Conservation (phyloP, 37 sponge, comb jelly and placozoan genomes). For the Aplysina aerophoba region DNA sequence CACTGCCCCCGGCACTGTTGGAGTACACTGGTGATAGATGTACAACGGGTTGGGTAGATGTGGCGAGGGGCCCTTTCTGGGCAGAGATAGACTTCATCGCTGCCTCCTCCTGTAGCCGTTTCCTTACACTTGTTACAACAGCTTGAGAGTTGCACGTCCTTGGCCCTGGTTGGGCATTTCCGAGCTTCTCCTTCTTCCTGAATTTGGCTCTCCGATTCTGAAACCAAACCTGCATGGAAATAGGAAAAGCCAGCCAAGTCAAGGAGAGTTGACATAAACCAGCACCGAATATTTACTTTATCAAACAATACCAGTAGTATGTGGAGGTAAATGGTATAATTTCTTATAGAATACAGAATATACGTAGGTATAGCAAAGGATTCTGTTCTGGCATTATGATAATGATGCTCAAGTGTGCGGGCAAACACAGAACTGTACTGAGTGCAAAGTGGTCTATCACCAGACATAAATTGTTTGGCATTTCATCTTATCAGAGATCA, state of each 20-base stretch:
- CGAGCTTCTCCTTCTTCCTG: conserved; percentile 82
- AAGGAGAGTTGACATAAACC: background rate
- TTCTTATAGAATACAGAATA: too few relatives aligned
- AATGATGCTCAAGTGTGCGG: too few relatives aligned
- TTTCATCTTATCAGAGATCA: too few relatives aligned
- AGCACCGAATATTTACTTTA: too few relatives aligned
- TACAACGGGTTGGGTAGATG: background rate
- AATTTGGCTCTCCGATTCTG: conserved; percentile 91
- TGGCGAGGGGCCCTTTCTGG: background rate
- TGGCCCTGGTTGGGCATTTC: conserved; percentile 26
- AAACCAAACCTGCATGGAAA: conserved; percentile 85
- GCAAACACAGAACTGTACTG: too few relatives aligned
- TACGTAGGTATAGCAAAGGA: too few relatives aligned
- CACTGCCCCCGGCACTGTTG: background rate
- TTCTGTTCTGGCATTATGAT: too few relatives aligned
- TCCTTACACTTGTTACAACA: conserved; percentile 20
- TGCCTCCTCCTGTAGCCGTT: conserved; percentile 9
- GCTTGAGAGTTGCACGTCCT: conserved; percentile 19
- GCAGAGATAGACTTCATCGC: background rate
- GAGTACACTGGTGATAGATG: background rate
- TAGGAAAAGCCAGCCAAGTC: background rate
- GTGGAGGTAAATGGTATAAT: too few relatives aligned
- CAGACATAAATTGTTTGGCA: too few relatives aligned
- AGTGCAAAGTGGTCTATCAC: too few relatives aligned
- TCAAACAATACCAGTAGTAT: too few relatives aligned